These are phyloP conservation scores for Lates calcarifer DNA, from an alignment of 2,113 vertebrate species.

Conservation along the genomic window DNA sequence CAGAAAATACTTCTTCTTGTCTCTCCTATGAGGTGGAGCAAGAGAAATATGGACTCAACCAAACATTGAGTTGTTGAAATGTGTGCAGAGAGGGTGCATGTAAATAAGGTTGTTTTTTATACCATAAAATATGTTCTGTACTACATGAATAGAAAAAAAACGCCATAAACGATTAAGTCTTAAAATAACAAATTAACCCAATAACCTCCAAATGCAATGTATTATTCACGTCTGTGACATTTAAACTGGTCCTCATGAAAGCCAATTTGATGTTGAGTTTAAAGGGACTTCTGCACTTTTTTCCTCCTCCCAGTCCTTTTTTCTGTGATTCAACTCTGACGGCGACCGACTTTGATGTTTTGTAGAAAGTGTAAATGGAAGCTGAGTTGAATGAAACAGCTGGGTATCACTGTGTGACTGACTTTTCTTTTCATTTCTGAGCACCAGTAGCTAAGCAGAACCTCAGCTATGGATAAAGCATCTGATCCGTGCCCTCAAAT, in stretches of 20 bases:
- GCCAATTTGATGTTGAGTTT: slow-evolving; percentile 61
- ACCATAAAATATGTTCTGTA: slow-evolving; percentile 23
- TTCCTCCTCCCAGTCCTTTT: slow-evolving; percentile 24
- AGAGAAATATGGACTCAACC: slow-evolving; percentile 1
- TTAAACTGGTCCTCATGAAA: slow-evolving; percentile 58
- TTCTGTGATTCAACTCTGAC: slow-evolving; percentile 62
- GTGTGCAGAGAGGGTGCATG: slow-evolving; percentile 21
- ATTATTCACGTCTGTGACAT: slow-evolving; percentile 70
- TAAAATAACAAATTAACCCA: slow-evolving; percentile 60
- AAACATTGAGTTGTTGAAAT: slow-evolving; percentile 16
- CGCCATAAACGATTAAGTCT: slow-evolving; percentile 56
- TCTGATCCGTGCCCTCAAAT: slow-evolving; percentile 67
- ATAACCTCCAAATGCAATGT: slow-evolving; percentile 44
- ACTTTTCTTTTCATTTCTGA: slow-evolving; percentile 76
- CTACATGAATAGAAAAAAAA: slow-evolving; percentile 33
- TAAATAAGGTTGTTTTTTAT: slow-evolving; percentile 21
- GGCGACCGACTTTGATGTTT: slow-evolving; percentile 73
- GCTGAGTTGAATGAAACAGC: slow-evolving; percentile 74
- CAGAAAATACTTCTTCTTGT: slow-evolving; percentile 10
- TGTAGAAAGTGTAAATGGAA: slow-evolving; percentile 68
- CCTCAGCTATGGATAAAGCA: slow-evolving; percentile 68
- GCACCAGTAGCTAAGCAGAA: slow-evolving; percentile 76
- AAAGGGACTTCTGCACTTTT: slow-evolving; percentile 45
- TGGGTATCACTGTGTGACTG: slow-evolving; percentile 77
- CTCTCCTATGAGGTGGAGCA: neutral